phyloP scores from a whole-genome alignment of 1,140 invertebrate genomes.

The Drosophila pachea region DNA sequence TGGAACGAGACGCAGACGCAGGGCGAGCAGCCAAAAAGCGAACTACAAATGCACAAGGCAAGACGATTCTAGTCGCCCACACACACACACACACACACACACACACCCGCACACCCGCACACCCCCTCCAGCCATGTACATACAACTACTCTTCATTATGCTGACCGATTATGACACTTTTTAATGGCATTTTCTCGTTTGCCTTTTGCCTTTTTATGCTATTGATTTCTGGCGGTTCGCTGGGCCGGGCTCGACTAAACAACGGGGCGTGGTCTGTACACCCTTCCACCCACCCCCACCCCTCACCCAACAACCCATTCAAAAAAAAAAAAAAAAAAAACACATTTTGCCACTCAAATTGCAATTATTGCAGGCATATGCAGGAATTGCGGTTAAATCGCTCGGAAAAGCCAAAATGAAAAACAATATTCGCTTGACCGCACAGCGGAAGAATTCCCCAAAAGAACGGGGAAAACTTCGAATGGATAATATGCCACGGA shows the following conservation, averaged over 20 bases:
- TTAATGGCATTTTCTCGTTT: conserved; percentile 73
- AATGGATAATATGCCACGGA: not conserved
- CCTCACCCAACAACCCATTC: not conserved
- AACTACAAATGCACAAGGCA: conserved; percentile 19
- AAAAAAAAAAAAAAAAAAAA: not conserved
- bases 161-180: conserved; percentile 76
- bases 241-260: not conserved
- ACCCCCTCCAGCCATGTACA: not conserved
- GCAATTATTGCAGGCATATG: conserved; percentile 59
- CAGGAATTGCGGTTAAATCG: conserved; percentile 21
- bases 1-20: conserved; percentile 36
- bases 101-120: too few species aligned
- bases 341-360: conserved; percentile 33
- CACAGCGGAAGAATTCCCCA: not conserved
- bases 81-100: too few species aligned
- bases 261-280: not conserved
- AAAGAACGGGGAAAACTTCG: too few species aligned
- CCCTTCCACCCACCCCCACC: not conserved
- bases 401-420: conserved; percentile 1
- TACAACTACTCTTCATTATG: conserved; percentile 62
- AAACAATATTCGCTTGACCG: not conserved
- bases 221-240: conserved; percentile 61
- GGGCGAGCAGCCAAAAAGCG: conserved; percentile 27
- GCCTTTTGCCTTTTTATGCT: conserved; percentile 57
- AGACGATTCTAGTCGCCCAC: not conserved